Conservation (phyloP, 2,888 invertebrate genomes). For the Metopia argyrocephala region DNA sequence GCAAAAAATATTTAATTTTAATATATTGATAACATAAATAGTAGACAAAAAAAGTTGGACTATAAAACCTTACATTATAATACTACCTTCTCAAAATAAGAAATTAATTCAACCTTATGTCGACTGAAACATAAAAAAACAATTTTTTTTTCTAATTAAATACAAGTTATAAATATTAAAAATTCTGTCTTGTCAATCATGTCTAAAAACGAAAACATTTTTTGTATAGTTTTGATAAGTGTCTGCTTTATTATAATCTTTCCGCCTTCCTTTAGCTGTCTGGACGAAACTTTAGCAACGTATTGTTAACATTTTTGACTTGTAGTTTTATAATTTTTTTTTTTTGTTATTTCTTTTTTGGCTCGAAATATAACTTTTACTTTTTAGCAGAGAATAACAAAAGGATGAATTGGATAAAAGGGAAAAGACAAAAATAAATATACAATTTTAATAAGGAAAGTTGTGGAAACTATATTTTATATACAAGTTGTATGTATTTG, state of each 20-base stretch:
- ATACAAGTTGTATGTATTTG: not conserved
- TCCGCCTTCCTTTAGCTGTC: constrained; percentile 38
- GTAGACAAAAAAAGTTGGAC: too few species aligned
- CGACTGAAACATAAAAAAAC: too few species aligned
- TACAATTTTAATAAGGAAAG: constrained; percentile 55
- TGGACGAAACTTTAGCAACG: constrained; percentile 51
- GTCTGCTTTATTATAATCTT: constrained; percentile 48
- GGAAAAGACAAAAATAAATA: constrained; percentile 29
- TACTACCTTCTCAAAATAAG: too few species aligned
- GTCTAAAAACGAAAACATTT: constrained; percentile 38
- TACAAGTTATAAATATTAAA: not conserved
- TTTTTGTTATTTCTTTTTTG: constrained; percentile 14
- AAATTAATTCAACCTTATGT: too few species aligned
- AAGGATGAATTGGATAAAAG: constrained; percentile 19
- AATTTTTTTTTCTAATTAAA: not conserved
- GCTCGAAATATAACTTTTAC: constrained; percentile 50
- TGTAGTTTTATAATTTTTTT: constrained; percentile 11
- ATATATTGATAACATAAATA: too few species aligned
- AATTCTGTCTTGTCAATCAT: constrained; percentile 52
- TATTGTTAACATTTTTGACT: constrained; percentile 47
- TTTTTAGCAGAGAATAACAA: constrained; percentile 42
- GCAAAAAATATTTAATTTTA: too few species aligned
- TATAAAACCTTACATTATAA: too few species aligned
- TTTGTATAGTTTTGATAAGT: constrained; percentile 40
- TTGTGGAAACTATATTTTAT: constrained; percentile 28